Evolutionary conservation across 2,797 vertebrate species (phyloP).

Genomic region (Enoplosus armatus): DNA sequence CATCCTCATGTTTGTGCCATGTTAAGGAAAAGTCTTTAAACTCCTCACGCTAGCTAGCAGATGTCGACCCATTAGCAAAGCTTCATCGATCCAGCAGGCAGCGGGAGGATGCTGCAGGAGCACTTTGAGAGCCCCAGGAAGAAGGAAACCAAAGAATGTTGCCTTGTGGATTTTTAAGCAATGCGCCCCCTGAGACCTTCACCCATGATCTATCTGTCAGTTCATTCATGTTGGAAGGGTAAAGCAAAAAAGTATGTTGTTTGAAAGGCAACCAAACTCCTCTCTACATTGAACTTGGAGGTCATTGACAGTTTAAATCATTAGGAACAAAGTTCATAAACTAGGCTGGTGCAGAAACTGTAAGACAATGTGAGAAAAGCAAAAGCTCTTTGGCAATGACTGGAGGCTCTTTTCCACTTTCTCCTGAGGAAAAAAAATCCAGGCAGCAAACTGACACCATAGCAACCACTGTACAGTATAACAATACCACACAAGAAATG

Average conservation of each 20-base stretch:
- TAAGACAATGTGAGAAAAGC: background rate
- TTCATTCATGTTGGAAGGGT: slow-evolving; percentile 28
- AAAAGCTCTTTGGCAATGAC: background rate
- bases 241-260: slow-evolving; percentile 1
- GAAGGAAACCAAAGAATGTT: slow-evolving; percentile 57
- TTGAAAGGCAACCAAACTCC: slow-evolving; percentile 3
- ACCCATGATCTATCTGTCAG: slow-evolving; percentile 47
- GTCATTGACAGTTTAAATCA: slow-evolving; percentile 22
- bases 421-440: slow-evolving; percentile 21
- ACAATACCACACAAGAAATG: slow-evolving; percentile 39
- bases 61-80: slow-evolving; percentile 78
- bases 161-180: slow-evolving; percentile 45
- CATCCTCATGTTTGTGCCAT: slow-evolving; percentile 41
- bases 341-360: background rate
- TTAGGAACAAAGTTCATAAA: slow-evolving; percentile 11
- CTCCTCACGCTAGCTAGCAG: slow-evolving; percentile 60
- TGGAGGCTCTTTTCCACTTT: slow-evolving; percentile 29
- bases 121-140: slow-evolving; percentile 64
- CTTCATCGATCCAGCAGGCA: slow-evolving; percentile 71
- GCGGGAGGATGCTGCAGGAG: slow-evolving; percentile 58
- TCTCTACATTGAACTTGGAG: slow-evolving; percentile 6
- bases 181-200: slow-evolving; percentile 49
- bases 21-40: slow-evolving; percentile 66
- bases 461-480: slow-evolving; percentile 46
- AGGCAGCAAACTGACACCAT: slow-evolving; percentile 46